Evolutionary conservation across 1,140 invertebrate species (phyloP), one percentile per base, ranked within the genome.

Genomic region (Dryas iulia): DNA sequence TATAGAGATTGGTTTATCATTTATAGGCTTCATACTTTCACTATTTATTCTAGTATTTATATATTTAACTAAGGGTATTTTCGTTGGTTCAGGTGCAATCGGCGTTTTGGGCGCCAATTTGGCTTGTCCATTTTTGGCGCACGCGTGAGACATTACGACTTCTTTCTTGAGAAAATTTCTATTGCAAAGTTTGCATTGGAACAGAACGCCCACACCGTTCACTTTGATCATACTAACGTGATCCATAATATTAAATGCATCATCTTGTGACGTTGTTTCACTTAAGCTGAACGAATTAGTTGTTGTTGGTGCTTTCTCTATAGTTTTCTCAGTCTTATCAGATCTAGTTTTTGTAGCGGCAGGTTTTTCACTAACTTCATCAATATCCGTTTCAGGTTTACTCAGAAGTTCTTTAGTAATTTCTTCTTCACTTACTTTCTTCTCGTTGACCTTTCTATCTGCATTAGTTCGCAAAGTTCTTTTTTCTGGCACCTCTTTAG

Each of bases 91-190:
- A 1, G 80, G 82, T 18, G 64, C 66, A 47, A 35, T 47, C 33
- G 77, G 60, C 31, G 61, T 65, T 77, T 77, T 81, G 54, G 73
- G 66, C 65, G 81, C 74, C 18, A 79, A 56, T 76, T 88, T 91
- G 21, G 78, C 75, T 11, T 71, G 66, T 28, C 84, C 83, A 65
- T 79, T 88, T 82, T 89, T 90, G n/a, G 89, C 86, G 77, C 89
- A 91, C 28, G 73, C 76, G 52, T 91, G 89, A 59, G 76, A 69
- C 66, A 86, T 69, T 4, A 91, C 84, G 10, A 89, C 81, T 56
- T 90, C 83, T 68, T 86, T 89, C 62, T 86, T 89, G 1, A 91
- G 64, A 62, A 91, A 91, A 66, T 91, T 91, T 73, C 88, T 83
- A 64, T 90, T 89, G 60, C 89, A 91, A 35, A 91, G 66, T 63